phyloP scores from a whole-genome alignment of 2,888 invertebrate genomes.

The Encarsia formosa region DNA sequence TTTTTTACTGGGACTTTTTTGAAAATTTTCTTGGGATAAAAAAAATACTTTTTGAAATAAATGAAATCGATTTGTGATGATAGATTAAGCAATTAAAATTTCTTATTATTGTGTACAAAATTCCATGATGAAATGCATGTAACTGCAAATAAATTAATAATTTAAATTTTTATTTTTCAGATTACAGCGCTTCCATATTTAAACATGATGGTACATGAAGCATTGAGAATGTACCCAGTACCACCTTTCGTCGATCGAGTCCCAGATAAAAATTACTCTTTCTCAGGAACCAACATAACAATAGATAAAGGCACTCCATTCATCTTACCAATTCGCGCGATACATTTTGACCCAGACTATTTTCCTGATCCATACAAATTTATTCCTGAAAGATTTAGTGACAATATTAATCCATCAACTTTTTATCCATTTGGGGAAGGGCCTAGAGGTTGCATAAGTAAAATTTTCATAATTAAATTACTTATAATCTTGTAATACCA shows the following conservation, averaged over 20 bases:
- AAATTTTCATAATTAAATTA: not conserved
- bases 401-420: constrained; percentile 32
- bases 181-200: constrained; percentile 34
- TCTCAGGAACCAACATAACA: constrained; percentile 37
- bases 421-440: constrained; percentile 48
- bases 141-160: too few relatives aligned
- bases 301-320: constrained; percentile 44
- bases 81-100: not conserved
- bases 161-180: too few relatives aligned
- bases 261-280: constrained; percentile 34
- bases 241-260: constrained; percentile 39
- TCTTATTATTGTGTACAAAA: not conserved
- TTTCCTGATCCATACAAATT: constrained; percentile 48
- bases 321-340: constrained; percentile 42
- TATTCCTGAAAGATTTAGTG: constrained; percentile 49
- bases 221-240: constrained; percentile 48
- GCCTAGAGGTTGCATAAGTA: constrained; percentile 45
- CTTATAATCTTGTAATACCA: too few relatives aligned
- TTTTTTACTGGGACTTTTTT: not conserved
- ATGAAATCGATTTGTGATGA: not conserved
- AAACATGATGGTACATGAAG: constrained; percentile 44
- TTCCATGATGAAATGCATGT: not conserved
- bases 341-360: constrained; percentile 48
- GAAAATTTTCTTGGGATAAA: not conserved
- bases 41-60: not conserved